Evolutionary conservation across 35 echinoderm and acorn worm genomes (phyloP), one percentile per base, ranked within the genome.

Genomic region (Amphiura filiformis): DNA sequence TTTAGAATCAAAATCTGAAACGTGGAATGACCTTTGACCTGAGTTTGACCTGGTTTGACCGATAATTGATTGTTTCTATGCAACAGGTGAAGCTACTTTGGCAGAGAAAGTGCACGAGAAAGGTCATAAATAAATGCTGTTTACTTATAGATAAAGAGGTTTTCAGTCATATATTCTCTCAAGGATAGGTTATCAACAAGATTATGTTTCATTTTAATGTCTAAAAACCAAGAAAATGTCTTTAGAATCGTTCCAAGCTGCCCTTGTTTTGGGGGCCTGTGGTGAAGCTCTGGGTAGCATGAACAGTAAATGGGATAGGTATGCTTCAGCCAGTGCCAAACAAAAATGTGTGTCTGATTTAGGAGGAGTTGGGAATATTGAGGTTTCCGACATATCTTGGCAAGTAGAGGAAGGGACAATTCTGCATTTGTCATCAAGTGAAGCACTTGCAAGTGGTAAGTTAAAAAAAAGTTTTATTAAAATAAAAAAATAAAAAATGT

Each of bases 221-320:
- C 17, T 26, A 70, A 70, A 70, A 70, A 11, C 7, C 2, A 18
- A 70, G 7, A 84, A 84, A 79, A 91, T 95, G 90, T 97, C 94
- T 44, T 84, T 97, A 1, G 94, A 97, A 83, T 86, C 91, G 7
- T 97, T 93, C 56, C 94, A 97, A 84, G 91, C 94, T 37, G 76
- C 94, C 17, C 39, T 97, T 34, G 84, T 93, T 84, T 77, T 97
- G 34, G 78, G 87, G 38, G 84, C 80, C 1, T 61, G 61, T 52
- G 94, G 91, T 32, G 87, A 86, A 36, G 78, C 86, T 65, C 78
- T 87, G 83, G 94, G 65, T 31, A 82, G 38, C 65, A 88, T 65
- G 65, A 76, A n/a, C 41, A 52, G 32, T n/a, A 87, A 87, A 79
- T 31, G 41, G 44, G 78, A 56, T 34, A 35, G 41, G 34, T 77